A percentile compares a stretch with the other conserved stretches of the same genome.
Evolutionary conservation across 2,888 invertebrate species (phyloP).

Genomic region (Girardia tigrina): DNA sequence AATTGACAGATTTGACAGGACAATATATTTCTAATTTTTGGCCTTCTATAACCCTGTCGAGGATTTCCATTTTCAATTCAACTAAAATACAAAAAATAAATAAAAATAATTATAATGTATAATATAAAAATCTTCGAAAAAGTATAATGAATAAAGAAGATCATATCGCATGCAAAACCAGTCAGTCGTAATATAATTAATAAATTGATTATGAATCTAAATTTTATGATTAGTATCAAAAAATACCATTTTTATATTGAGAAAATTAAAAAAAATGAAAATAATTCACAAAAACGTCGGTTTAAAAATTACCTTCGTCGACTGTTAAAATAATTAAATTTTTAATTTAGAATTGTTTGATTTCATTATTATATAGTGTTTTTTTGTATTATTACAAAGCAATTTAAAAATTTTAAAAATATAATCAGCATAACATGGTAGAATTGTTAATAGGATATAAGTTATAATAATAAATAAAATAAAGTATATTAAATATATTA

Average conservation of each 20-base stretch:
- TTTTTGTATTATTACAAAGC: too few relatives aligned
- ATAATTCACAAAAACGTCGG: too few relatives aligned
- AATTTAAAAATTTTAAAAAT: too few relatives aligned
- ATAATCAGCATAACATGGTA: too few relatives aligned
- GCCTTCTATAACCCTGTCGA: not conserved
- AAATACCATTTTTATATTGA: not conserved
- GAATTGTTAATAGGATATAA: too few relatives aligned
- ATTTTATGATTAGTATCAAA: not conserved
- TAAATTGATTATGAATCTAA: not conserved
- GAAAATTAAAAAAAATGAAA: not conserved
- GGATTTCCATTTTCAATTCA: not conserved
- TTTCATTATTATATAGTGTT: too few relatives aligned
- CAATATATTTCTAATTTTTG: not conserved
- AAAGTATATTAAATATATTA: too few relatives aligned
- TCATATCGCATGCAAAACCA: conserved; percentile 21
- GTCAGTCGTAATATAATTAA: not conserved
- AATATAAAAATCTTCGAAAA: not conserved
- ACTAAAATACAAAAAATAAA: not conserved
- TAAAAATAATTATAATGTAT: not conserved
- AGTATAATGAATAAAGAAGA: too few relatives aligned
- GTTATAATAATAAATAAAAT: too few relatives aligned
- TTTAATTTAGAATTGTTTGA: too few relatives aligned
- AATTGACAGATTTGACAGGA: not conserved
- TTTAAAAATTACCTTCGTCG: too few relatives aligned
- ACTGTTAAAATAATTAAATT: too few relatives aligned